These are phyloP conservation scores for Acanthosepion lycidas DNA, from an alignment of 2,888 invertebrate genomes.

Conservation along the genomic window DNA sequence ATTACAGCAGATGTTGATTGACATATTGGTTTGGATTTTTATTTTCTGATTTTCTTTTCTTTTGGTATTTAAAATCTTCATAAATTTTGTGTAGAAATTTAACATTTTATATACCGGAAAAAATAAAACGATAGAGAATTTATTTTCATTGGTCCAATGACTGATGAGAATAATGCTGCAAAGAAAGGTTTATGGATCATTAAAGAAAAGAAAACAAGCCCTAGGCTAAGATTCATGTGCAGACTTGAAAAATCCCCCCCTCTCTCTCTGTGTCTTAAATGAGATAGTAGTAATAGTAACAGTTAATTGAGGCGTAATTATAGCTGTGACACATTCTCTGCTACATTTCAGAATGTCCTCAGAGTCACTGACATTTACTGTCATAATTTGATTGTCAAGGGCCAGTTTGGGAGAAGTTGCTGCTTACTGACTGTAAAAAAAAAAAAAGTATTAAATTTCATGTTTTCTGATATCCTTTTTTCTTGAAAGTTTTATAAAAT, in stretches of 20 bases:
- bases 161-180: background rate
- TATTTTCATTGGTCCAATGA: background rate
- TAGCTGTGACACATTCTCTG: background rate
- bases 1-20: too few species aligned
- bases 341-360: constrained; percentile 15
- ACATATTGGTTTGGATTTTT: too few species aligned
- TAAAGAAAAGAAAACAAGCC: background rate
- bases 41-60: too few species aligned
- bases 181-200: background rate
- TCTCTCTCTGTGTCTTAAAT: background rate
- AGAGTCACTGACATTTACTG: background rate
- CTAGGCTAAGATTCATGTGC: constrained; percentile 23
- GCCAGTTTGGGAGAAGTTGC: background rate
- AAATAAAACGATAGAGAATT: background rate
- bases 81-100: background rate
- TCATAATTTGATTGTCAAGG: background rate
- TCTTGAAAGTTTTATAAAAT: too few species aligned
- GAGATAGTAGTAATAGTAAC: background rate
- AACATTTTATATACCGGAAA: background rate
- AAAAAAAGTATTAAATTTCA: too few species aligned
- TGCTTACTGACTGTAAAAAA: background rate
- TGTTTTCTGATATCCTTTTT: background rate
- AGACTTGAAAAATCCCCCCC: background rate
- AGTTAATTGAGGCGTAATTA: constrained; percentile 10
- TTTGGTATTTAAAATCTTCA: too few species aligned